Evolutionary conservation across 1,140 invertebrate species (phyloP), one percentile per base, ranked within the genome.

Genomic region (Acromyrmex charruanus): DNA sequence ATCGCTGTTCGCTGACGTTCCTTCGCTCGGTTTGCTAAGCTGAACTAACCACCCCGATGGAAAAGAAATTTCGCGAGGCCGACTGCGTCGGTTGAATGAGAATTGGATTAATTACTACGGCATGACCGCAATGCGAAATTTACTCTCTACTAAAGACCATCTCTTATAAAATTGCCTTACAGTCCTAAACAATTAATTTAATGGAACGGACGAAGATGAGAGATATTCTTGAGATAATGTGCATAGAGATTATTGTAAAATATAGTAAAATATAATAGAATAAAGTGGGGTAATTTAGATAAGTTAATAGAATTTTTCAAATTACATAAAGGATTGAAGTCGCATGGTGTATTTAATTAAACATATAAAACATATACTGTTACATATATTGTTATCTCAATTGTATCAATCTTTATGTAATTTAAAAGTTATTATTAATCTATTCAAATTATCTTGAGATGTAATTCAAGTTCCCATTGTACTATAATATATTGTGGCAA

Each of bases 31-130:
- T 77, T 81, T 69, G 71, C 77, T 55, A 53, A 68, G 72, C 88
- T 87, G 74, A 90, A 88, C 89, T 80, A 90, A 90, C 77, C 77
- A 68, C 39, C 25, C n/a, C 39, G 80, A 74, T 35, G 39, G 55
- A 18, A 49, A 75, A 51, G 31, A 71, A 79, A 12, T 39, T 61
- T 51, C 55, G 80, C 77, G 49, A 68, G 63, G 35, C 80, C 25
- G 18, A 61, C 68, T 39, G 21, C 39, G 39, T 35, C 68, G 69
- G 80, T 74, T 49, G 79, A 63, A 81, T 55, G 49, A 28, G 65
- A 71, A 82, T 82, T 74, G 80, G 49, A 82, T 82, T 82, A 82
- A 82, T 82, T 74, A 82, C 72, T 74, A 82, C 21, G 59, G 61
- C 77, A 61, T 35, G 61, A 53, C 61, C 65, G 49, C 65, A 69